Base-by-base conservation (phyloP, 2,113 vertebrate species). In the Tursiops truncatus region DNA sequence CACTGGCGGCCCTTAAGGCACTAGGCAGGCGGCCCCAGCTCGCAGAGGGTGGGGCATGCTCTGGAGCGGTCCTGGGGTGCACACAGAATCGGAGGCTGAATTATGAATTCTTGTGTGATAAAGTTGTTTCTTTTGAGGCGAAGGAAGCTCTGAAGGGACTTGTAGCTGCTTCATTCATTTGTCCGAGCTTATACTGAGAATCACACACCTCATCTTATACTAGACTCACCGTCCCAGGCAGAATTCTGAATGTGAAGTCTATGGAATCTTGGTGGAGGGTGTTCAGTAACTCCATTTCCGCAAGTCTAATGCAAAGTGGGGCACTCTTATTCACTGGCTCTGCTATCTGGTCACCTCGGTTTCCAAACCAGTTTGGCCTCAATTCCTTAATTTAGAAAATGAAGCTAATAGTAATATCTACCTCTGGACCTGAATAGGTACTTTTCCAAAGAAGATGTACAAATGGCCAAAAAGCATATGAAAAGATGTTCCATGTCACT, bases 341-440 rank as follows among this genome's bases (percentile, higher is more conserved):
- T 33, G 36, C 36, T 63, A 38, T 62, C 62, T 47, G 33, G 12
- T 65, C 41, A 36, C 23, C 31, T 80, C 4, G 0, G 9, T 76
- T 70, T 44, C 80, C 31, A 58, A 90, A 11, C 21, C 56, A n/a
- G 12, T 91, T 85, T 83, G 38, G 28, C 28, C 23, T 71, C 23
- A 44, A n/a, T 67, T 93, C n/a, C 38, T 86, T 83, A 68, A 86
- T 74, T 67, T 71, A 47, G 47, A 79, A 87, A 97, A 38, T 79
- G 53, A 92, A 28, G 36, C 71, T 79, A 65, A 33, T 47, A 36
- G 20, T 25, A 65, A 67, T 67, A 50, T 31, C 31, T 38, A 8
- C 33, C 33, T 86, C 23, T 81, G 21, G 33, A 60, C 25, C n/a
- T 21, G 6, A 87, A 83, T 31, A 92, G 11, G 11, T 18, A 11